Percentiles rank a stretch among this genome's conserved stretches.
Conservation (phyloP, 2,113 vertebrate genomes). For the Glaucidium brasilianum region DNA sequence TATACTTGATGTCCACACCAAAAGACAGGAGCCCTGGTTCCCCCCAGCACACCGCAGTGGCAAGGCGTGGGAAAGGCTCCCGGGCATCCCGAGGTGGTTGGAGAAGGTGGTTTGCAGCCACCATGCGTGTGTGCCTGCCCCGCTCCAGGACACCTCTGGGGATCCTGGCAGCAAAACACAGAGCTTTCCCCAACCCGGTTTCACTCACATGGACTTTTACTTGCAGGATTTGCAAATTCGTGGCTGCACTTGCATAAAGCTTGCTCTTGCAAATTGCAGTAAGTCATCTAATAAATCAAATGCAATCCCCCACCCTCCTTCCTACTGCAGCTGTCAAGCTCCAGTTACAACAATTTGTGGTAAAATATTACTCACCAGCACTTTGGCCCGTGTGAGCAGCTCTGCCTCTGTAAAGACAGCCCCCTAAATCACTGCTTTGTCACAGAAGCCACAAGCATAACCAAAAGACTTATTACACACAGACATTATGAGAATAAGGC, state of each 20-base stretch:
- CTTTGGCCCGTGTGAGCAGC: constrained; percentile 4
- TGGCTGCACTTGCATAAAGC: background rate
- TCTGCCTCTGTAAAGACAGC: constrained; percentile 44
- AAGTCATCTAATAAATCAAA: constrained; percentile 36
- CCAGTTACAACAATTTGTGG: constrained; percentile 63
- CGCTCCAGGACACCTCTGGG: background rate
- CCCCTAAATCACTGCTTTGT: constrained; percentile 65
- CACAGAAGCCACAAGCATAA: constrained; percentile 62
- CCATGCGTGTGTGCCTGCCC: rapidly evolving
- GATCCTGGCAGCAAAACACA: background rate
- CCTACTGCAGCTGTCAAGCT: constrained; percentile 31
- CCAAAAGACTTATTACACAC: constrained; percentile 52
- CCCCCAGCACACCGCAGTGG: background rate
- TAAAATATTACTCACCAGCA: constrained; percentile 59
- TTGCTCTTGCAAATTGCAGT: background rate
- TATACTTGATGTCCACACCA: rapidly evolving
- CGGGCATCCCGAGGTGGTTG: background rate
- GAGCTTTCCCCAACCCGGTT: background rate
- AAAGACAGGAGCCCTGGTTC: background rate
- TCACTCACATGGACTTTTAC: background rate
- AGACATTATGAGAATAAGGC: constrained; percentile 9
- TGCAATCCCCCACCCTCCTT: background rate
- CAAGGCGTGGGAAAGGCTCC: background rate
- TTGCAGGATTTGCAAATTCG: background rate
- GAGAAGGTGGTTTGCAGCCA: rapidly evolving